A percentile compares a stretch with the other conserved stretches of the same genome.
Evolutionary conservation across 2,113 vertebrate genomes (phyloP).

Genomic region (Microcebus tavaratra): DNA sequence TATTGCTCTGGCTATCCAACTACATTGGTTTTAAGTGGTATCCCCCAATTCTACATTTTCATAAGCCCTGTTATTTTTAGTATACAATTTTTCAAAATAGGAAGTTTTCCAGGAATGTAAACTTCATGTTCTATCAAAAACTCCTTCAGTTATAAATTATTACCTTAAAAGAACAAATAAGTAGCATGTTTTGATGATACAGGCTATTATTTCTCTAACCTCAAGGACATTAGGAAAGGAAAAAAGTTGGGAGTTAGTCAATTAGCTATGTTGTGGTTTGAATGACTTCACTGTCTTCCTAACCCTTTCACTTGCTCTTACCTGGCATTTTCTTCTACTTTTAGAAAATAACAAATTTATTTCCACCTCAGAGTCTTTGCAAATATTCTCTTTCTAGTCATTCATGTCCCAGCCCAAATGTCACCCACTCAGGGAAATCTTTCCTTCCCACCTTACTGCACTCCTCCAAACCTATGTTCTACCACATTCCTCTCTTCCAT

Average conservation of each 20-base stretch:
- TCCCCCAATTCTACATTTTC: conserved; percentile 27
- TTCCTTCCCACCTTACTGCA: neutral
- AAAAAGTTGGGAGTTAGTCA: neutral
- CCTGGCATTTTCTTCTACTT: neutral
- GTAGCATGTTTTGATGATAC: neutral
- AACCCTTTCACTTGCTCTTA: neutral
- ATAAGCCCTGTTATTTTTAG: conserved; percentile 33
- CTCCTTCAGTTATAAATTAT: conserved; percentile 35
- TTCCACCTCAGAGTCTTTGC: neutral
- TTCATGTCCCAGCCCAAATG: neutral
- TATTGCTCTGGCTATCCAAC: conserved; percentile 34
- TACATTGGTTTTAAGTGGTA: neutral
- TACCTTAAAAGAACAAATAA: conserved; percentile 16
- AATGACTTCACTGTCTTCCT: neutral
- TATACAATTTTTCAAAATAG: neutral
- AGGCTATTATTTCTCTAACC: conserved; percentile 6
- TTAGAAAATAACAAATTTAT: neutral
- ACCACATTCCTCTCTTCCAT: neutral
- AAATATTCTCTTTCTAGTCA: neutral
- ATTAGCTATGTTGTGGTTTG: neutral
- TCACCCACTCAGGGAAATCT: neutral
- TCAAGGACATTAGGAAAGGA: neutral
- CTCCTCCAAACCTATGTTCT: neutral
- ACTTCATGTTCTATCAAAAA: conserved; percentile 42
- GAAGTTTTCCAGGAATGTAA: conserved; percentile 29